Conservation (phyloP, 2,113 vertebrate genomes). For the Maccullochella peelii region DNA sequence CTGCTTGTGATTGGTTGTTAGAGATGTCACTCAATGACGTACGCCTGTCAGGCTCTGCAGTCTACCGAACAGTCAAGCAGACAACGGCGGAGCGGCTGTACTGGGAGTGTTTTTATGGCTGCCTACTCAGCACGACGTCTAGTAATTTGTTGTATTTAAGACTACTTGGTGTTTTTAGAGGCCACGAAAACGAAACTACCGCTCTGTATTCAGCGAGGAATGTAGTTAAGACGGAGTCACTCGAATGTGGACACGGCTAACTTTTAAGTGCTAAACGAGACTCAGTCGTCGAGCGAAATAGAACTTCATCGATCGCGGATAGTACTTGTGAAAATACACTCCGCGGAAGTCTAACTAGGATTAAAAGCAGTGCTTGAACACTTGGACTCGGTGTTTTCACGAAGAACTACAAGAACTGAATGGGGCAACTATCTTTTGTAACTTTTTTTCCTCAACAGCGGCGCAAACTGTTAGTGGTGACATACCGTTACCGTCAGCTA, state of each 20-base stretch:
- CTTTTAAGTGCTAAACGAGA: constrained; percentile 49
- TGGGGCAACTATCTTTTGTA: constrained; percentile 11
- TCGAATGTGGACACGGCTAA: constrained; percentile 39
- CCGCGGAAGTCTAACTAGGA: constrained; percentile 40
- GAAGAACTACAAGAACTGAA: neutral
- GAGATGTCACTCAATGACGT: constrained; percentile 59
- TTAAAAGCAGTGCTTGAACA: constrained; percentile 14
- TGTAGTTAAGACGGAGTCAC: neutral
- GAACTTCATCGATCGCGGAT: constrained; percentile 66
- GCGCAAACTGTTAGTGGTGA: constrained; percentile 30
- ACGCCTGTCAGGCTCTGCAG: constrained; percentile 52
- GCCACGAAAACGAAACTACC: neutral
- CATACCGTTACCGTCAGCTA: constrained; percentile 44
- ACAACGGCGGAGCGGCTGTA: constrained; percentile 29
- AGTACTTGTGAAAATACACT: constrained; percentile 36
- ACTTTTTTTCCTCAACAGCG: constrained; percentile 23
- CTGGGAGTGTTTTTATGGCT: constrained; percentile 57
- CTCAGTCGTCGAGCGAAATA: constrained; percentile 39
- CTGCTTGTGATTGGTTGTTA: constrained; percentile 55
- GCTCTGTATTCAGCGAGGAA: neutral
- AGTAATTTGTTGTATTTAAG: neutral
- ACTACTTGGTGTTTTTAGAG: neutral
- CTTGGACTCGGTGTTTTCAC: neutral
- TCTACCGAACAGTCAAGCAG: constrained; percentile 29
- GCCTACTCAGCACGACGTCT: constrained; percentile 12